Percentiles rank a stretch among this genome's conserved stretches.
phyloP scores from a whole-genome alignment of 2,113 vertebrate genomes.

The Ctenomys sociabilis region DNA sequence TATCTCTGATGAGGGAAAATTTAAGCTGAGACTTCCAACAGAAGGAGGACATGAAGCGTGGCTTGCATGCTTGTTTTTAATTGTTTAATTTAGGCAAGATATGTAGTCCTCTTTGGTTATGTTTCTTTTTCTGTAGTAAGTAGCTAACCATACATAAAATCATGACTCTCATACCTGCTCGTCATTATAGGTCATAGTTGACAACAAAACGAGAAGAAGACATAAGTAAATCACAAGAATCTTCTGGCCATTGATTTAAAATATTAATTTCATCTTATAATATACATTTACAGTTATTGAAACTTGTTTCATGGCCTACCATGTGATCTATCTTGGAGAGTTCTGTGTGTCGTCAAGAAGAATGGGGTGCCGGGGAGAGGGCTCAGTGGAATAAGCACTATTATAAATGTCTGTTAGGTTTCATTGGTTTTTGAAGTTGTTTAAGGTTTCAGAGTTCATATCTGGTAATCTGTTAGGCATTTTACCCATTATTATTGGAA shows the following conservation, averaged over 20 bases:
- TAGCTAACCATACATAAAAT: not conserved
- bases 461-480: not conserved
- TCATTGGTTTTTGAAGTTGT: not conserved
- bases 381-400: no score
- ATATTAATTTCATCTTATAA: not conserved
- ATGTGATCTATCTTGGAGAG: not conserved
- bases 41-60: not conserved
- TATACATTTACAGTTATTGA: not conserved
- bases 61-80: not conserved
- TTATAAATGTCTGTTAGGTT: not conserved
- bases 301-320: not conserved
- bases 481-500: not conserved
- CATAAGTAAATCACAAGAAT: not conserved
- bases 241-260: not conserved
- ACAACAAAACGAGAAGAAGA: not conserved
- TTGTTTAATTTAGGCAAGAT: not conserved
- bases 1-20: not conserved
- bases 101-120: not conserved
- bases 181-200: not conserved
- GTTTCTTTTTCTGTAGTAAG: not conserved
- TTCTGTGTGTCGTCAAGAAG: not conserved
- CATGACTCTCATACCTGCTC: not conserved
- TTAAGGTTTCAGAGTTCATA: constrained; percentile 10
- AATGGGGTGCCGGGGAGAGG: no score
- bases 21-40: not conserved